A percentile compares a stretch with the other conserved stretches of the same genome.
These are phyloP conservation scores for Prenolepis imparis DNA, from an alignment of 2,888 invertebrate genomes.

Conservation along the genomic window DNA sequence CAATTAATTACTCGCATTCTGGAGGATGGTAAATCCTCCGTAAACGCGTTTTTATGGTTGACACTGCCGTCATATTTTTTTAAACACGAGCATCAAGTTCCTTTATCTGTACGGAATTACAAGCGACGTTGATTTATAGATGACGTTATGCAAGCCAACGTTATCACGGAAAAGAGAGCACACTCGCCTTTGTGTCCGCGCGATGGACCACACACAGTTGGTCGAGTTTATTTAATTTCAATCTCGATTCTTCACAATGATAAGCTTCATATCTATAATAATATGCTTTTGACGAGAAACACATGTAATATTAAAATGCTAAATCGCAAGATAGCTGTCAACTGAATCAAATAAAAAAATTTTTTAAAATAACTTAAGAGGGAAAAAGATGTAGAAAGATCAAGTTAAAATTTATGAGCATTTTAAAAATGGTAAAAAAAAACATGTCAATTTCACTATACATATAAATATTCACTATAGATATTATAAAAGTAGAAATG, in stretches of 20 bases:
- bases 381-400: not conserved
- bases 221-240: not conserved
- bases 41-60: conserved; percentile 21
- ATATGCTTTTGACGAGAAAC: not conserved
- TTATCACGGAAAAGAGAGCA: conserved; percentile 59
- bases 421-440: not conserved
- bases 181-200: not conserved
- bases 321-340: not conserved
- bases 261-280: not conserved
- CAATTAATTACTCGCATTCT: conserved; percentile 21
- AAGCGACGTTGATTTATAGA: conserved; percentile 69
- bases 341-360: not conserved
- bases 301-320: not conserved
- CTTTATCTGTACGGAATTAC: conserved; percentile 67
- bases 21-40: conserved; percentile 11
- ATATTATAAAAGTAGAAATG: not conserved
- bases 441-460: not conserved
- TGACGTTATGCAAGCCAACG: conserved; percentile 64
- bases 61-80: conserved; percentile 19
- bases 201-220: conserved; percentile 29
- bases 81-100: conserved; percentile 51
- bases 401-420: not conserved
- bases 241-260: not conserved
- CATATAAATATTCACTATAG: not conserved
- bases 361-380: not conserved